Evolutionary conservation across 2,888 invertebrate genomes (phyloP).

Genomic region (Netelia melanura): DNA sequence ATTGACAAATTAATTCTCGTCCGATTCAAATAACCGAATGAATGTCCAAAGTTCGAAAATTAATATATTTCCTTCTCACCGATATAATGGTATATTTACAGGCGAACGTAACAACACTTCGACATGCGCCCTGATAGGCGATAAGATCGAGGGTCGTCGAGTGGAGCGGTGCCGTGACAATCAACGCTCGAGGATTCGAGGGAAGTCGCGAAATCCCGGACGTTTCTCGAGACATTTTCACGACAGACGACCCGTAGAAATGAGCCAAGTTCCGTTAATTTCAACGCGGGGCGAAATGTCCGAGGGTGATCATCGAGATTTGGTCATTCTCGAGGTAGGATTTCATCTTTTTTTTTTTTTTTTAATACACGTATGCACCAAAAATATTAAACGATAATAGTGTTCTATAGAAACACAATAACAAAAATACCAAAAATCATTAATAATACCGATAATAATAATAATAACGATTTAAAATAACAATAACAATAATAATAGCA

Average conservation of each 20-base stretch:
- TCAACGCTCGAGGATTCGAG: slow-evolving; percentile 67
- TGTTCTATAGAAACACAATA: too few relatives aligned
- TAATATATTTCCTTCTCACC: too few relatives aligned
- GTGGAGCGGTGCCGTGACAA: slow-evolving; percentile 46
- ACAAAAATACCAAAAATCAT: neutral
- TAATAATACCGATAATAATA: slow-evolving; percentile 11
- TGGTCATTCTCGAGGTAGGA: slow-evolving; percentile 79
- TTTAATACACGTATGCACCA: too few relatives aligned
- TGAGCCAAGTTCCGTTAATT: slow-evolving; percentile 77
- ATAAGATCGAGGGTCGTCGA: slow-evolving; percentile 51
- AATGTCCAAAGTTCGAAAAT: too few relatives aligned
- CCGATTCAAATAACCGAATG: too few relatives aligned
- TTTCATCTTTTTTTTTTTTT: neutral
- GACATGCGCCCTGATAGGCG: slow-evolving; percentile 48
- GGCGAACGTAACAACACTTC: slow-evolving; percentile 71
- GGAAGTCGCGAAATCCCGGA: slow-evolving; percentile 56
- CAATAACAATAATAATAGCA: too few relatives aligned
- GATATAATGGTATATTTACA: slow-evolving; percentile 54
- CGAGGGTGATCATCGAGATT: slow-evolving; percentile 67
- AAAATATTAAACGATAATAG: too few relatives aligned
- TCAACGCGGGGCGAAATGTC: slow-evolving; percentile 56
- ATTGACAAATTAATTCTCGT: too few relatives aligned
- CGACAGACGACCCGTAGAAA: slow-evolving; percentile 62
- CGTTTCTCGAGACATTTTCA: slow-evolving; percentile 55
- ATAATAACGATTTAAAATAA: slow-evolving; percentile 10